A percentile compares a stretch with the other conserved stretches of the same genome.
Evolutionary conservation across 2,888 invertebrate species (phyloP).

Genomic region (Aspidiotus rigidus): DNA sequence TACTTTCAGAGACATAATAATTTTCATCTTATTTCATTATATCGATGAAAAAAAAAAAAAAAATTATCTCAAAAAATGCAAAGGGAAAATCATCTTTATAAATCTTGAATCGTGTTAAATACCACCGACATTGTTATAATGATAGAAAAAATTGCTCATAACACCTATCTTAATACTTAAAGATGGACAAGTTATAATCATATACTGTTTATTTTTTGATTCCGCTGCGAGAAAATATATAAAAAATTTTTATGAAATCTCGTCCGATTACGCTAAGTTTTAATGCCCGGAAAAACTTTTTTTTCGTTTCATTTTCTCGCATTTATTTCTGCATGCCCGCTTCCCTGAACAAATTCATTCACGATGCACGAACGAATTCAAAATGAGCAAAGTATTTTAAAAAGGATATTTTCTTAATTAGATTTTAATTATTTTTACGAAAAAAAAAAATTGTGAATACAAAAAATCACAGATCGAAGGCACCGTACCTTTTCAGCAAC

Average conservation of each 20-base stretch:
- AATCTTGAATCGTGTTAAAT: neutral
- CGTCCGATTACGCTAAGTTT: too few species aligned
- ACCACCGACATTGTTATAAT: neutral
- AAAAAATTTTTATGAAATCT: neutral
- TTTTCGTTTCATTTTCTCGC: too few species aligned
- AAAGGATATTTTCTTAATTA: slow-evolving; percentile 14
- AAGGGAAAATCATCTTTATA: neutral
- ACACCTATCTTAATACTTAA: too few species aligned
- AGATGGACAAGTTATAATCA: neutral
- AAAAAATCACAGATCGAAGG: slow-evolving; percentile 27
- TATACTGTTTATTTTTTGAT: neutral
- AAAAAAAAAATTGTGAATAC: neutral
- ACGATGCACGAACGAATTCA: neutral
- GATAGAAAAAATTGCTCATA: neutral
- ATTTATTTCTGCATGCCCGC: too few species aligned
- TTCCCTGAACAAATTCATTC: neutral
- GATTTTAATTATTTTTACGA: neutral
- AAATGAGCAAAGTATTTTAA: slow-evolving; percentile 22
- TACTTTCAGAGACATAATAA: too few species aligned
- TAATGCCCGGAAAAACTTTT: too few species aligned
- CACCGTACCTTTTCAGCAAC: neutral
- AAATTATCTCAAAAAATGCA: neutral
- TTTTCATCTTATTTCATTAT: too few species aligned
- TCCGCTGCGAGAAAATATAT: neutral
- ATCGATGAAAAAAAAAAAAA: too few species aligned